These are phyloP conservation scores for Drosophila nr. medialis DNA, from an alignment of 2,888 invertebrate genomes.

Conservation along the genomic window DNA sequence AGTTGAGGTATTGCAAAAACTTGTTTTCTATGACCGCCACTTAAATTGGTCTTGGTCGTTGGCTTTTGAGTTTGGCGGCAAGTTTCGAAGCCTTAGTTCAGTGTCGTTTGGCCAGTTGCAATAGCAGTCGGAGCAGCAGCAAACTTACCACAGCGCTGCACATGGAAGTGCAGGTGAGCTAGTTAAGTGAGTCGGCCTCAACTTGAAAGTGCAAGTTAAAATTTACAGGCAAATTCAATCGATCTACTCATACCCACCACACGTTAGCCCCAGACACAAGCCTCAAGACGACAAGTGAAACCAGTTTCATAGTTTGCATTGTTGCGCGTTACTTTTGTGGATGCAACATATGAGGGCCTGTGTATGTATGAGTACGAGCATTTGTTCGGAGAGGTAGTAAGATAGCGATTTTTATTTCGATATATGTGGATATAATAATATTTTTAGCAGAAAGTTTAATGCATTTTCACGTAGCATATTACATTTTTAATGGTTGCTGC, in stretches of 20 bases:
- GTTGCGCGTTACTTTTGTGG: constrained; percentile 17
- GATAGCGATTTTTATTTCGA: constrained; percentile 39
- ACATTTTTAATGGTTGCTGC: not conserved
- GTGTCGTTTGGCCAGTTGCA: constrained; percentile 41
- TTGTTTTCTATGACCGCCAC: constrained; percentile 67
- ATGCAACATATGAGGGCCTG: constrained; percentile 20
- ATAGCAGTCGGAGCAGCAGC: constrained; percentile 34
- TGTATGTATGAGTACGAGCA: constrained; percentile 6
- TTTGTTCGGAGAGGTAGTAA: constrained; percentile 9
- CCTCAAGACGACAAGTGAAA: constrained; percentile 58
- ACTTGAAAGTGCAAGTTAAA: constrained; percentile 72
- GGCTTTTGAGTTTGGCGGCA: constrained; percentile 51
- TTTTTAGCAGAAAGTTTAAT: constrained; percentile 50
- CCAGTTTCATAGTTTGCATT: constrained; percentile 56
- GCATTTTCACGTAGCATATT: constrained; percentile 30
- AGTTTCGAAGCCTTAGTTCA: constrained; percentile 20
- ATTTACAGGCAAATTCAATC: constrained; percentile 69
- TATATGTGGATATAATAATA: constrained; percentile 49
- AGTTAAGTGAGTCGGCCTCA: constrained; percentile 22
- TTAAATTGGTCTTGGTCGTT: constrained; percentile 77
- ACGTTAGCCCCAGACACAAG: constrained; percentile 2
- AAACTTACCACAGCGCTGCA: constrained; percentile 16
- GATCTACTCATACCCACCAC: constrained; percentile 54
- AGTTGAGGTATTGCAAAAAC: constrained; percentile 50
- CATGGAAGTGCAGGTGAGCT: constrained; percentile 12